Percentiles rank a stretch among this genome's conserved stretches.
phyloP scores from a whole-genome alignment of 1,140 invertebrate species.

The Magallana ariakensis region DNA sequence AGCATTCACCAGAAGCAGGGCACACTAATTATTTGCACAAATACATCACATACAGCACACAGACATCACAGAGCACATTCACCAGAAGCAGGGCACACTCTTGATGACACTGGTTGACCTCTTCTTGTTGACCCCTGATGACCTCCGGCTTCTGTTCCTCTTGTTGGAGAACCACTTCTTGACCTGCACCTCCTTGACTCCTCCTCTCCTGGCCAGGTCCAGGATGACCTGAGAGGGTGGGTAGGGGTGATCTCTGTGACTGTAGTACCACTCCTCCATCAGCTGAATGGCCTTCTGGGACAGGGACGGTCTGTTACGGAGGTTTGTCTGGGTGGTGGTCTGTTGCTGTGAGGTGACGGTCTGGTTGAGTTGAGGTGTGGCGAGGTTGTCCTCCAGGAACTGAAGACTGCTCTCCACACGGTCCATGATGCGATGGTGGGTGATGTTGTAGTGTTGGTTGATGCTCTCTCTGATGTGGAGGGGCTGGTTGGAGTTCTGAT shows the following conservation, averaged over 20 bases:
- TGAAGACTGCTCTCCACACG: constrained; percentile 62
- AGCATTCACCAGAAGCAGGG: no score
- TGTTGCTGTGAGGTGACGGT: not conserved
- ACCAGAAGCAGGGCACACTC: constrained; percentile 4
- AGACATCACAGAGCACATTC: not conserved
- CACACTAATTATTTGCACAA: not conserved
- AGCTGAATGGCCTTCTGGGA: constrained; percentile 56
- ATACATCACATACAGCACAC: not conserved
- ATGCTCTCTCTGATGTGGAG: constrained; percentile 53
- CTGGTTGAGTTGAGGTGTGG: not conserved
- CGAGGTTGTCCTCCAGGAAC: constrained; percentile 55
- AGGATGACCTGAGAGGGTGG: constrained; percentile 54
- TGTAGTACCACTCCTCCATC: constrained; percentile 66
- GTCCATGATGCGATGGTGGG: constrained; percentile 64
- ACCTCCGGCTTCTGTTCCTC: constrained; percentile 57
- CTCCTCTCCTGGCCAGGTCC: constrained; percentile 56
- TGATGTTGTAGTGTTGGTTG: constrained; percentile 62
- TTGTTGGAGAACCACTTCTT: constrained; percentile 72
- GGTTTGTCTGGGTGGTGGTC: not conserved
- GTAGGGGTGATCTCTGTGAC: constrained; percentile 64
- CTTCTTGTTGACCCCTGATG: constrained; percentile 4
- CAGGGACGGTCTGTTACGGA: constrained; percentile 51
- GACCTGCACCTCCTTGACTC: constrained; percentile 64
- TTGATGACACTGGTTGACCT: not conserved
- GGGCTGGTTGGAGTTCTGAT: constrained; percentile 53